Base-by-base conservation (phyloP, 2,113 vertebrate genomes). In the Ceratotherium simum region DNA sequence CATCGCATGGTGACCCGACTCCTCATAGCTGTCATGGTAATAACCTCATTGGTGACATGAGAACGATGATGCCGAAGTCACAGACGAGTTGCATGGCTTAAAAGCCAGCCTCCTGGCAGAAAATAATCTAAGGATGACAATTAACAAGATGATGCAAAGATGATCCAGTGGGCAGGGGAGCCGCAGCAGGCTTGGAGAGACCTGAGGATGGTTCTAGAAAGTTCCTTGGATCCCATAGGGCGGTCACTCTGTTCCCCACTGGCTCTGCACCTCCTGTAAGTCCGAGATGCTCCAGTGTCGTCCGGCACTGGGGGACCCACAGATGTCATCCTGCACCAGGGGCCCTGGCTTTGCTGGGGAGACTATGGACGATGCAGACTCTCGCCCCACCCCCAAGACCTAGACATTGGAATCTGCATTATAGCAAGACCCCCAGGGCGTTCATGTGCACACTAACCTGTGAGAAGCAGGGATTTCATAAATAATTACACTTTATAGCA, bases 1-100 rank as follows among this genome's bases (percentile, higher is more conserved):
- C 31, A 2, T 67, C 17, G 20, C 6, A 3, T 5, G 6, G 51
- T 1, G 51, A n/a, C 20, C 10, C 54, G 76, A 4, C 1, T 3
- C 21, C 76, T 56, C 8, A 3, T 18, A 17, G 31, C 65, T 18
- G 6, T 16, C 14, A 7, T 18, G 65, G 14, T 18, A 17, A 6
- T 33, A 67, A 67, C 65, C 31, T 18, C 31, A 16, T 17, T n/a
- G 65, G 65, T 48, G 48, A 12, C 48, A 2, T 48, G 48, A 10
- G 48, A 48, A 48, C 11, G 10, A 48, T 48, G 48, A 48, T 48
- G 48, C 48, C 48, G 2, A 48, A 48, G 48, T 48, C 48, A 48
- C 48, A 48, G 48, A 48, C 10, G 48, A 11, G 48, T 48, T 42
- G 42, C 42, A 10, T 48, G 48, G 10, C 48, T 48, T 48, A 48